phyloP scores from a whole-genome alignment of 2,888 invertebrate genomes.

The Gortyna flavago region DNA sequence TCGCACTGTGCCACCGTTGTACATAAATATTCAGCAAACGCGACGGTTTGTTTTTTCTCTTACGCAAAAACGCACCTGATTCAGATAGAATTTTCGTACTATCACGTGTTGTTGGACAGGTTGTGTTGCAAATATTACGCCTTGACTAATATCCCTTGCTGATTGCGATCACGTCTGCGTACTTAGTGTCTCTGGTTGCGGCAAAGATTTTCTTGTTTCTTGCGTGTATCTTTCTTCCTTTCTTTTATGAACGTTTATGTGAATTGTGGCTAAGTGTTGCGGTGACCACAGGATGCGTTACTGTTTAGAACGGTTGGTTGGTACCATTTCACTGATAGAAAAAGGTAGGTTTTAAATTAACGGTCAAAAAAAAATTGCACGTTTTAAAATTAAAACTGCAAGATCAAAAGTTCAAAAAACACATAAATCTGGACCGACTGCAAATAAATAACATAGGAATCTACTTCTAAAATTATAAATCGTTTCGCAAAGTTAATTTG shows the following conservation, averaged over 20 bases:
- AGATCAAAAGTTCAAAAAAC: slow-evolving; percentile 5
- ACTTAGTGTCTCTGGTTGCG: slow-evolving; percentile 42
- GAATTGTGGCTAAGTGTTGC: slow-evolving; percentile 19
- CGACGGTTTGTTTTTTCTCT: slow-evolving; percentile 28
- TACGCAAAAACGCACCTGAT: slow-evolving; percentile 35
- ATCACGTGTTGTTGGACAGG: slow-evolving; percentile 26
- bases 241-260: slow-evolving; percentile 32
- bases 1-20: slow-evolving; percentile 2
- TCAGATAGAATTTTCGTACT: slow-evolving; percentile 39
- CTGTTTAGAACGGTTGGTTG: slow-evolving; percentile 18
- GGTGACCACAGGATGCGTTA: slow-evolving; percentile 17
- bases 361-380: background rate
- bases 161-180: slow-evolving; percentile 51
- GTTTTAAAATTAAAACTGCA: background rate
- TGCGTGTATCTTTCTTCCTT: slow-evolving; percentile 11
- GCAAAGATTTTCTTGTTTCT: slow-evolving; percentile 24
- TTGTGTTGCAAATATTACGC: slow-evolving; percentile 22
- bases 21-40: slow-evolving; percentile 43
- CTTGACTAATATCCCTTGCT: slow-evolving; percentile 27
- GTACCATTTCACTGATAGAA: background rate
- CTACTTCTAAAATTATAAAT: slow-evolving; percentile 1
- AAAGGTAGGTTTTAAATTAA: background rate
- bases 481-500: slow-evolving; percentile 21
- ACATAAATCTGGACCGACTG: slow-evolving; percentile 1
- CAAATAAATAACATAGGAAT: background rate